These are phyloP conservation scores for Pseudocheirus occidentalis DNA, from an alignment of 2,797 vertebrate species.

Conservation along the genomic window DNA sequence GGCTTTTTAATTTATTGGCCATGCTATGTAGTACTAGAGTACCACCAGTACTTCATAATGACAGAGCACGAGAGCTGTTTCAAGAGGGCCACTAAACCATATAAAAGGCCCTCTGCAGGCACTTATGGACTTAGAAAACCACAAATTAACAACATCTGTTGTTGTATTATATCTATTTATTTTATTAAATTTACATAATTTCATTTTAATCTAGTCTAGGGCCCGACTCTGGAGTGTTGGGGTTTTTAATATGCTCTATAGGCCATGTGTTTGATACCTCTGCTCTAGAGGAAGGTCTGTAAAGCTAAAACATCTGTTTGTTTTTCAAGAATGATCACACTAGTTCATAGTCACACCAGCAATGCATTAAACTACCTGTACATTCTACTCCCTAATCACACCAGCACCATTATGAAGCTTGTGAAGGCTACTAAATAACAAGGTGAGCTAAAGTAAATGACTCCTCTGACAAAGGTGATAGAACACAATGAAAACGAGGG, in stretches of 20 bases:
- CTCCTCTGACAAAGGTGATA: background rate
- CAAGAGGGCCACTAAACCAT: background rate
- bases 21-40: background rate
- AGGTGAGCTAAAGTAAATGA: background rate
- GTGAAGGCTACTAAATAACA: background rate
- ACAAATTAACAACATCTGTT: background rate
- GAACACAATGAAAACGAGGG: background rate
- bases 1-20: background rate
- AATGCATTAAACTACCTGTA: background rate
- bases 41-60: background rate
- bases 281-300: background rate
- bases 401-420: background rate
- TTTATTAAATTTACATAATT: background rate
- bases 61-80: background rate
- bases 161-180: background rate
- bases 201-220: background rate
- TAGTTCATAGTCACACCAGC: background rate
- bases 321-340: background rate
- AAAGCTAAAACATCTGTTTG: background rate
- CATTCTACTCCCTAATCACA: background rate
- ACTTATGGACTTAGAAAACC: background rate
- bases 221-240: background rate
- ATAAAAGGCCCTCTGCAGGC: background rate
- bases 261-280: background rate
- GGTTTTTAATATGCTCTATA: background rate